Conservation (phyloP, 2,888 invertebrate species). For the Acanthosepion pharaonis region DNA sequence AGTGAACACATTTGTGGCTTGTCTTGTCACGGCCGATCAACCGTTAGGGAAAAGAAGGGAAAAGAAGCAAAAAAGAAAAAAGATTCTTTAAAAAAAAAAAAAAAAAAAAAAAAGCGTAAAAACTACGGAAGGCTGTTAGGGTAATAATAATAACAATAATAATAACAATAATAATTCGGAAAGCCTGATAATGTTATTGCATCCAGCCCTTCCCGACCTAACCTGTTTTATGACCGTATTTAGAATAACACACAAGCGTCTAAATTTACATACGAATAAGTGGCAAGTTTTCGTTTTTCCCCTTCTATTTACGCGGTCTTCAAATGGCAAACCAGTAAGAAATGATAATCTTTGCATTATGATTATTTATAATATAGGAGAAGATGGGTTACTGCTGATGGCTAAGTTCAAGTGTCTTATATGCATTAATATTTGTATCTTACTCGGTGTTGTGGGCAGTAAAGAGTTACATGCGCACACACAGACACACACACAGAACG, state of each 20-base stretch:
- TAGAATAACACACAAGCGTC: too few relatives aligned
- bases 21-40: background rate
- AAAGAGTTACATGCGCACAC: too few relatives aligned
- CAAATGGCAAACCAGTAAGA: too few relatives aligned
- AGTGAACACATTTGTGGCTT: background rate
- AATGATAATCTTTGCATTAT: background rate
- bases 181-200: too few relatives aligned
- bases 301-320: too few relatives aligned
- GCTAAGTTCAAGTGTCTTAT: background rate
- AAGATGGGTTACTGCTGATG: background rate
- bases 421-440: background rate
- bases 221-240: too few relatives aligned
- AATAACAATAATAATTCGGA: too few relatives aligned
- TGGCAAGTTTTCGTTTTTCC: too few relatives aligned
- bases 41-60: background rate
- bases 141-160: background rate
- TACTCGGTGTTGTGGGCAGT: background rate
- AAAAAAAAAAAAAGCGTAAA: background rate
- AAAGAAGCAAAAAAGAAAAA: background rate
- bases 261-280: too few relatives aligned
- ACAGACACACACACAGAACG: too few relatives aligned
- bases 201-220: too few relatives aligned
- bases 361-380: background rate
- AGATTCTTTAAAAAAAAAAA: background rate
- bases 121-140: background rate